A percentile compares a stretch with the other conserved stretches of the same genome.
Evolutionary conservation across 2,797 vertebrate genomes (phyloP).

Genomic region (Lemur catta): DNA sequence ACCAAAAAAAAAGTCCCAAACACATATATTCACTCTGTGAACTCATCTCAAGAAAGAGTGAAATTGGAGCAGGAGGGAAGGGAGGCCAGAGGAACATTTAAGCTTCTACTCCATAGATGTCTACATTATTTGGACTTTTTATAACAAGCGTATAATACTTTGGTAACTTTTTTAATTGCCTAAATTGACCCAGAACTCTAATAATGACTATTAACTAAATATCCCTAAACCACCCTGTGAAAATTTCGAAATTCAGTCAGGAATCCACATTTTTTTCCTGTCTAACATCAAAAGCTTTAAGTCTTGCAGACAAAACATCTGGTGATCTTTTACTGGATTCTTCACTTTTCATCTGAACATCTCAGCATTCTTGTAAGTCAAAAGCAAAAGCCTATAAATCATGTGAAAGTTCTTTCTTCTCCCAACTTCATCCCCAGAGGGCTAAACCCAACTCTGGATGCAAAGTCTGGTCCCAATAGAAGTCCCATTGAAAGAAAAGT

Average conservation of each 20-base stretch:
- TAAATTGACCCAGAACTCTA: not conserved
- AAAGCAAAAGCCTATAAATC: slow-evolving; percentile 51
- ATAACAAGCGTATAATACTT: not conserved
- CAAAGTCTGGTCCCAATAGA: slow-evolving; percentile 25
- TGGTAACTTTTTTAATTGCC: not conserved
- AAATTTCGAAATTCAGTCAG: not conserved
- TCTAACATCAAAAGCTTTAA: slow-evolving; percentile 33
- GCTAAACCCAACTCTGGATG: not conserved
- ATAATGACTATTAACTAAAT: not conserved
- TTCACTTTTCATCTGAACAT: slow-evolving; percentile 46
- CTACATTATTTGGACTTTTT: not conserved
- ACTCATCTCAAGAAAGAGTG: not conserved
- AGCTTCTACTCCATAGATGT: not conserved
- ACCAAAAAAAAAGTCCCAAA: not conserved
- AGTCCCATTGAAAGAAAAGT: slow-evolving; percentile 38
- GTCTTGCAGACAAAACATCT: slow-evolving; percentile 40
- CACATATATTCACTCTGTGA: not conserved
- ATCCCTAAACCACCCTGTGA: not conserved
- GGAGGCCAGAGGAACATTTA: not conserved
- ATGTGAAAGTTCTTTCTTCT: slow-evolving; percentile 63
- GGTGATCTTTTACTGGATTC: slow-evolving; percentile 6
- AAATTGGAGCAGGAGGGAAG: not conserved
- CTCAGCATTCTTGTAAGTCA: slow-evolving; percentile 10
- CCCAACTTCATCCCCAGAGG: slow-evolving; percentile 1
- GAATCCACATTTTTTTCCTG: slow-evolving; percentile 1